Conservation (phyloP, 2,888 invertebrate species). For the Tachystola acroxantha region DNA sequence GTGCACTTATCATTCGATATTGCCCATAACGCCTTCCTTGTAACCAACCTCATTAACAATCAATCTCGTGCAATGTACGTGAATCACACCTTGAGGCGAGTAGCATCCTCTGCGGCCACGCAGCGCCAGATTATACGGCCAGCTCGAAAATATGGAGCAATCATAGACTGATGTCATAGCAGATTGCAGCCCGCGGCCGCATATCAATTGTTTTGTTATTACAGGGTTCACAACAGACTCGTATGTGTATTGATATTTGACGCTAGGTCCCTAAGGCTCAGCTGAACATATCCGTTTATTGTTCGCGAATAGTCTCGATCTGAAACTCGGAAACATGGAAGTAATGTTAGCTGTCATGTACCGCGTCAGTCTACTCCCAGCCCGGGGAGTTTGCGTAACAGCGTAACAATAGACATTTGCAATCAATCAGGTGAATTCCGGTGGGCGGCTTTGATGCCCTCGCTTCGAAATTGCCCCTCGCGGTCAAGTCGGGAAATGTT, state of each 20-base stretch:
- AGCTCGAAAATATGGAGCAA: slow-evolving; percentile 43
- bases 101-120: slow-evolving; percentile 27
- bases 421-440: slow-evolving; percentile 61
- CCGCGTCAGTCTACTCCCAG: slow-evolving; percentile 37
- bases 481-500: slow-evolving; percentile 38
- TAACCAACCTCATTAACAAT: slow-evolving; percentile 53
- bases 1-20: slow-evolving; percentile 18
- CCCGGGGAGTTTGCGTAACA: slow-evolving; percentile 52
- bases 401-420: slow-evolving; percentile 68
- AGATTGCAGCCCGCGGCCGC: slow-evolving; percentile 43
- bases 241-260: slow-evolving; percentile 49
- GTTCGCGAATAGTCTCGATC: slow-evolving; percentile 46
- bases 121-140: slow-evolving; percentile 35
- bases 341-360: slow-evolving; percentile 51
- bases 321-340: slow-evolving; percentile 41
- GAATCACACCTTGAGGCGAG: slow-evolving; percentile 36
- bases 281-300: slow-evolving; percentile 53
- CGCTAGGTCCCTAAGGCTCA: slow-evolving; percentile 42
- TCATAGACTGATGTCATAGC: slow-evolving; percentile 47
- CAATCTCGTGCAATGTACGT: slow-evolving; percentile 38
- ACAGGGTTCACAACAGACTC: slow-evolving; percentile 31
- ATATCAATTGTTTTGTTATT: slow-evolving; percentile 45
- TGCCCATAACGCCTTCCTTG: slow-evolving; percentile 30
- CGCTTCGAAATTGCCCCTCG: slow-evolving; percentile 49
- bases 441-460: slow-evolving; percentile 47